Percentiles rank a stretch among this genome's conserved stretches.
Conservation (phyloP, 2,888 invertebrate species). For the Brachylomia viminalis region DNA sequence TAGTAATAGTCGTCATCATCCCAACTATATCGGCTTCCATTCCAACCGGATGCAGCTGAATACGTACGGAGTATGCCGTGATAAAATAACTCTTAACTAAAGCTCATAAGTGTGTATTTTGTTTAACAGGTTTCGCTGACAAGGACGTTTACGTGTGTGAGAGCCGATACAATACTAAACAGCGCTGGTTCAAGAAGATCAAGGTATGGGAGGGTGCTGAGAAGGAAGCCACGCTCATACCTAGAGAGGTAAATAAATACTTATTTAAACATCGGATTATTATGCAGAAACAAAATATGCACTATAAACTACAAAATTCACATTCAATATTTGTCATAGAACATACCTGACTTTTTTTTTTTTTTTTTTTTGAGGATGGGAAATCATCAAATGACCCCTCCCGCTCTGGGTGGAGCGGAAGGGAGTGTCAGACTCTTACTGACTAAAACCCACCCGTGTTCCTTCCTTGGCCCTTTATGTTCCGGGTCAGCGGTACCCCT, state of each 20-base stretch:
- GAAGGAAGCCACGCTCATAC: slow-evolving; percentile 81
- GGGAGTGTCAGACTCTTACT: too few relatives aligned
- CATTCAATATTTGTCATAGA: too few relatives aligned
- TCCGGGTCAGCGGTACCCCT: too few relatives aligned
- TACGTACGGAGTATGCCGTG: background rate
- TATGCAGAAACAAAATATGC: background rate
- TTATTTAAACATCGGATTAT: background rate
- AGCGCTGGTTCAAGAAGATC: slow-evolving; percentile 98
- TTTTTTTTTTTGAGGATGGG: too few relatives aligned
- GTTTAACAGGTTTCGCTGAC: slow-evolving; percentile 92
- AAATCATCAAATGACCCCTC: too few relatives aligned
- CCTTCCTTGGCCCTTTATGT: too few relatives aligned
- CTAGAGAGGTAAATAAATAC: slow-evolving; percentile 78
- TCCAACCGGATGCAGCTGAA: too few relatives aligned
- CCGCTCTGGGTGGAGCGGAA: too few relatives aligned
- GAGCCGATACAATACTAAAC: slow-evolving; percentile 96
- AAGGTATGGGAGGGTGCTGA: slow-evolving; percentile 92
- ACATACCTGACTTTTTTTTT: too few relatives aligned
- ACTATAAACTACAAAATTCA: background rate
- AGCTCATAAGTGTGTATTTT: background rate
- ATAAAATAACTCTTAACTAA: background rate
- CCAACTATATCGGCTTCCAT: too few relatives aligned
- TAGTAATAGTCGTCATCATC: too few relatives aligned
- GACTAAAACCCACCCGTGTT: too few relatives aligned
- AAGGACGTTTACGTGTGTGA: slow-evolving; percentile 99